Evolutionary conservation across 2,888 invertebrate genomes (phyloP).

Genomic region (Drosophila tripunctata): DNA sequence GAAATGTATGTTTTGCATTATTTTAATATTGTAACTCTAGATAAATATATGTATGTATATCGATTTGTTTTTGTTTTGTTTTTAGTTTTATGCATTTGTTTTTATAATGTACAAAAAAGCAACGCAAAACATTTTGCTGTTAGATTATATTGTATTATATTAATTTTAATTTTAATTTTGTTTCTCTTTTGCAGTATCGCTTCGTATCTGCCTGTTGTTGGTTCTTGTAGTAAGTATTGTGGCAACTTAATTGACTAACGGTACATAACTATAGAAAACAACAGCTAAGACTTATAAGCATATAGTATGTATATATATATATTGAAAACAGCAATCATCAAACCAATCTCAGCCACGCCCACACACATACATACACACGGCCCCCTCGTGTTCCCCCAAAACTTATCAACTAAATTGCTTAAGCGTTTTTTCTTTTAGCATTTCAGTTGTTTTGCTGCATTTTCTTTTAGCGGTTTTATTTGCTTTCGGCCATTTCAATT

Average conservation of each 20-base stretch:
- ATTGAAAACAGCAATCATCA: slow-evolving; percentile 31
- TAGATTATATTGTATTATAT: slow-evolving; percentile 14
- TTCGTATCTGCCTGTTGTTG: slow-evolving; percentile 27
- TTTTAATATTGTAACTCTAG: slow-evolving; percentile 46
- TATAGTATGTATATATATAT: too few species aligned
- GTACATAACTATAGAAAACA: slow-evolving; percentile 60
- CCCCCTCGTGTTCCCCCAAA: slow-evolving; percentile 12
- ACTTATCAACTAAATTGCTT: slow-evolving; percentile 45
- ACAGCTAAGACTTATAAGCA: slow-evolving; percentile 32
- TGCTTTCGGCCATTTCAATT: slow-evolving; percentile 8
- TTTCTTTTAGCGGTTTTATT: slow-evolving; percentile 17
- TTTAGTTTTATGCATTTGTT: slow-evolving; percentile 24
- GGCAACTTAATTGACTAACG: slow-evolving; percentile 77
- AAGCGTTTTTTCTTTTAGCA: slow-evolving; percentile 31
- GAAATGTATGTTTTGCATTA: slow-evolving; percentile 54
- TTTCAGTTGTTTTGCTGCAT: slow-evolving; percentile 26
- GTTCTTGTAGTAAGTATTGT: slow-evolving; percentile 64
- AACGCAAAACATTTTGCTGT: slow-evolving; percentile 36
- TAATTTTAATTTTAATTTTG: too few species aligned
- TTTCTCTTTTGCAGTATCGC: slow-evolving; percentile 11
- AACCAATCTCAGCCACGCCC: slow-evolving; percentile 17
- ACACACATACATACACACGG: not conserved
- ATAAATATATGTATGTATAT: slow-evolving; percentile 28
- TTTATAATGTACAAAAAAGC: slow-evolving; percentile 57
- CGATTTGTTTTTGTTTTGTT: slow-evolving; percentile 27